Evolutionary conservation across 2,113 vertebrate species (phyloP), one percentile per base, ranked within the genome.

Genomic region (Psittacus erithacus): DNA sequence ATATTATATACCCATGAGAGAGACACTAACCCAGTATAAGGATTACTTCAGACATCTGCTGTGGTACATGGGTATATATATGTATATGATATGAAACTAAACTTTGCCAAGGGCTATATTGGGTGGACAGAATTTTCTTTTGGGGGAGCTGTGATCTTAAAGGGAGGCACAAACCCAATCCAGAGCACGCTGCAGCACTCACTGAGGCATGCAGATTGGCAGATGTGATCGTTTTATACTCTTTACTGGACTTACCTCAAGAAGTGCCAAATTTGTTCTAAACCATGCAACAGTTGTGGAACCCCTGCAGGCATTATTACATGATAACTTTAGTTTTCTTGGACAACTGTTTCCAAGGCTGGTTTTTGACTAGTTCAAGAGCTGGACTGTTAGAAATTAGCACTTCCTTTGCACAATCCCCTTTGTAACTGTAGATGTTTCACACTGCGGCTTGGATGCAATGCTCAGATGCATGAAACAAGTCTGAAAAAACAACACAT

Each of bases 241-340:
- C 88, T 96, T 93, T 93, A 88, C 69, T 78, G 35, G 83, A 79
- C 86, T 93, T 93, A 92, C 31, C 77, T 94, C 92, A 82, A 95
- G 57, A 92, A 90, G 69, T 92, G 86, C 86, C 92, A 94, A 78
- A 94, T 91, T 95, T 95, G 88, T 87, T 91, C 73, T 86, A 93
- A 96, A 82, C 93, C 84, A 88, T 90, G 90, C 82, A 96, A 79
- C 44, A 89, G 86, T 96, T 93, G 83, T 84, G 88, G 82, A 90
- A 93, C 52, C 69, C 95, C 92, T 92, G 77, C 65, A 95, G 95
- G 93, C 93, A 82, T 65, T 78, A 96, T 94, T 96, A 95, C 50
- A 88, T 65, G 82, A 84, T 88, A 96, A 88, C 82, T 92, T 93
- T 6, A 79, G 82, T 15, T 94, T 94, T 82, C 82, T 75, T 65